A percentile compares a stretch with the other conserved stretches of the same genome.
These are phyloP conservation scores for Phthorimaea operculella DNA, from an alignment of 1,140 invertebrate species.

Conservation along the genomic window DNA sequence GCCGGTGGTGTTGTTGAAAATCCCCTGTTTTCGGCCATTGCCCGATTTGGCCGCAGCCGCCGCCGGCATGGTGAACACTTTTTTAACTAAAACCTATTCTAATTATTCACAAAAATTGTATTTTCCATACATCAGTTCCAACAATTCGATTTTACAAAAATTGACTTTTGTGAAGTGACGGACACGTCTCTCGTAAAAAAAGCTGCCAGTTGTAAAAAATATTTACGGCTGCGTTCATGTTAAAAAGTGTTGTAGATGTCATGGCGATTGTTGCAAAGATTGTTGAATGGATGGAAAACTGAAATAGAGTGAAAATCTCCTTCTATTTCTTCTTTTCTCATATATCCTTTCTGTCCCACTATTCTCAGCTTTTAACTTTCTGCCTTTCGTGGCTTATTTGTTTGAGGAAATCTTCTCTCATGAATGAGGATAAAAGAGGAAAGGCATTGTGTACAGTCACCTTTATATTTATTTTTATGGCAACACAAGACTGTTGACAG, in stretches of 20 bases:
- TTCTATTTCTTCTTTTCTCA: neutral
- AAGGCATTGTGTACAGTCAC: too few relatives aligned
- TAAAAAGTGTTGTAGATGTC: neutral
- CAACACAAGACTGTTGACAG: constrained; percentile 12
- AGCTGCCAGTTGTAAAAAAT: constrained; percentile 33
- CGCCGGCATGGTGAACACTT: constrained; percentile 41
- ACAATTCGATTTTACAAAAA: constrained; percentile 57
- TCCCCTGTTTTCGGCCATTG: constrained; percentile 38
- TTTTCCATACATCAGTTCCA: constrained; percentile 57
- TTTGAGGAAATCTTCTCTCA: constrained; percentile 56
- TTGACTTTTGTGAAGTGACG: constrained; percentile 54
- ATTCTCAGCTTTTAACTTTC: too few relatives aligned
- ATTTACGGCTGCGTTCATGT: constrained; percentile 8
- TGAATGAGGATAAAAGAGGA: too few relatives aligned
- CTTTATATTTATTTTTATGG: neutral
- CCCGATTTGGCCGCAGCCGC: constrained; percentile 28
- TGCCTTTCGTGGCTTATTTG: too few relatives aligned
- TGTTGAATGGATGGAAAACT: neutral
- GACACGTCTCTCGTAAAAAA: constrained; percentile 58
- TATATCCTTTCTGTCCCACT: too few relatives aligned
- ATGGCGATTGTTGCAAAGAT: too few relatives aligned
- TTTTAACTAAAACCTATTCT: constrained; percentile 32
- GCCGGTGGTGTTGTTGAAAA: constrained; percentile 72
- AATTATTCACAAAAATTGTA: constrained; percentile 34
- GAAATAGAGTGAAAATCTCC: neutral